Conservation (phyloP, 1,140 invertebrate species). For the Trialeurodes vaporariorum region DNA sequence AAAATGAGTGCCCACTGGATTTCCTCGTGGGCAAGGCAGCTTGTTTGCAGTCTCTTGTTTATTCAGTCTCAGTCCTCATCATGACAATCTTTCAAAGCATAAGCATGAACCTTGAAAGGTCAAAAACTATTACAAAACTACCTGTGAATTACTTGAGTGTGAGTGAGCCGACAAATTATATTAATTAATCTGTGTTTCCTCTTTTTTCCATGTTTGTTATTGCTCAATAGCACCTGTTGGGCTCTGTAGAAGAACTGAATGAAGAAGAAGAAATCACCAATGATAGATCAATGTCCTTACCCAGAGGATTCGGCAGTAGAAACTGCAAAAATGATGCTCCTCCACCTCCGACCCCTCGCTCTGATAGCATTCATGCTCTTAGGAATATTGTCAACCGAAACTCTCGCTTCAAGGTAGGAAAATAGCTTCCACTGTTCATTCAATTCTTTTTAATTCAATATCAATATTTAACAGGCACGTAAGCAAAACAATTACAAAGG, state of each 20-base stretch:
- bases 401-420: conserved; percentile 8
- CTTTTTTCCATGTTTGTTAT: no score
- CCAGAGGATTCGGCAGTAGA: conserved; percentile 36
- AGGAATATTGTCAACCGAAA: conserved; percentile 31
- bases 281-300: conserved; percentile 30
- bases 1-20: no score
- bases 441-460: background rate
- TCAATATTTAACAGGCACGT: background rate
- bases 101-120: no score
- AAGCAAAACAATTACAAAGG: no score
- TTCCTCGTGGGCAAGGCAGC: no score
- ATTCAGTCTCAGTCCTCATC: no score
- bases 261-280: conserved; percentile 19
- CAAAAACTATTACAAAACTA: no score
- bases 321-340: conserved; percentile 24
- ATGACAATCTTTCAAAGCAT: no score
- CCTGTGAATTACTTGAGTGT: no score
- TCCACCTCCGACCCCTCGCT: conserved; percentile 35
- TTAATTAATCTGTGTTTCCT: no score
- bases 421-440: conserved; percentile 16
- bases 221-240: background rate
- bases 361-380: conserved; percentile 37
- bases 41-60: no score
- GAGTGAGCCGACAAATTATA: no score
- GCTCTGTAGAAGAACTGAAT: background rate